These are phyloP conservation scores for Petrocephalus schoutedeni DNA, from an alignment of 2,797 vertebrate genomes.

Conservation along the genomic window DNA sequence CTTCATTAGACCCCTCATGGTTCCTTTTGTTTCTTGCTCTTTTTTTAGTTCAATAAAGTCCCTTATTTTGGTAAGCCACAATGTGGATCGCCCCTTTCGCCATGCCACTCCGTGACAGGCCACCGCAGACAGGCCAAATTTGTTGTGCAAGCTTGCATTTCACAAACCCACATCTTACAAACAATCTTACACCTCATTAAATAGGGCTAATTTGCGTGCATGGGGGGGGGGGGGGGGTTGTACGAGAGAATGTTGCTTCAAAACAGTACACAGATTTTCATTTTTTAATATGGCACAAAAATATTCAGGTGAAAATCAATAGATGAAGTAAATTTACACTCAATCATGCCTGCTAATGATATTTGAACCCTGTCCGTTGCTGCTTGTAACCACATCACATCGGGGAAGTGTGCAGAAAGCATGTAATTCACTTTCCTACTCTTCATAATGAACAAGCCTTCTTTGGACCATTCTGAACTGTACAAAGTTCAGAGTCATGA, in stretches of 20 bases:
- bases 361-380: neutral
- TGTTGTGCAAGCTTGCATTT: neutral
- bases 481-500: too few species aligned
- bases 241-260: neutral
- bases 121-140: neutral
- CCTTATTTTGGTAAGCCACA: neutral
- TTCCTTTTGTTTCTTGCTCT: neutral
- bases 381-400: too few species aligned
- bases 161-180: neutral
- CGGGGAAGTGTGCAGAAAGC: too few species aligned
- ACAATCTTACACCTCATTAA: neutral
- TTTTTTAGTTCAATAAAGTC: neutral
- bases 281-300: neutral
- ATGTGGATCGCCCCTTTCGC: neutral
- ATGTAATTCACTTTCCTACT: too few species aligned
- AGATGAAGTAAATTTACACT: neutral
- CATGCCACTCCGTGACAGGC: neutral
- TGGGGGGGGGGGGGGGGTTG: neutral
- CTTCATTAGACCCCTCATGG: neutral
- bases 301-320: neutral
- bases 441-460: too few species aligned
- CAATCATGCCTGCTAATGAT: neutral
- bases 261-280: neutral
- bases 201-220: neutral
- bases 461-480: too few species aligned